Percentiles rank a stretch among this genome's conserved stretches.
Conservation (phyloP, 2,113 vertebrate genomes). For the Hassar affinis region DNA sequence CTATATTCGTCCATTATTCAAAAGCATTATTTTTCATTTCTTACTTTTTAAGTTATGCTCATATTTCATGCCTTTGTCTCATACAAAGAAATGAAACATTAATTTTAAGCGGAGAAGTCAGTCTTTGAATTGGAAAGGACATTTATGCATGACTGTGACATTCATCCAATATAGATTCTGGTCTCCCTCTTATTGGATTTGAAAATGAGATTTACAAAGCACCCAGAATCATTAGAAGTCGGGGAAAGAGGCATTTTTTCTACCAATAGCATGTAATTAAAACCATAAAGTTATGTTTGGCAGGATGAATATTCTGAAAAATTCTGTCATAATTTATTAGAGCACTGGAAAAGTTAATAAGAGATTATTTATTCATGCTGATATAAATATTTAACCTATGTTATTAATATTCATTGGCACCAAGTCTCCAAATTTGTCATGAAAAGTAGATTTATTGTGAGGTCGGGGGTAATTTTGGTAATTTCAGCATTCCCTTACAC, state of each 20-base stretch:
- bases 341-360: slow-evolving; percentile 55
- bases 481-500: not conserved
- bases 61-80: not conserved
- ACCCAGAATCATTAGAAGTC: slow-evolving; percentile 21
- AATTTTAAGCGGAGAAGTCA: slow-evolving; percentile 9
- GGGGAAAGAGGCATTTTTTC: slow-evolving; percentile 12
- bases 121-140: slow-evolving; percentile 22
- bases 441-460: slow-evolving; percentile 48
- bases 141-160: slow-evolving; percentile 30
- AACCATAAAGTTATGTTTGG: slow-evolving; percentile 48
- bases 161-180: slow-evolving; percentile 40
- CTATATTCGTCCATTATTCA: not conserved
- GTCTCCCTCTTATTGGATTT: slow-evolving; percentile 21
- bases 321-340: slow-evolving; percentile 49
- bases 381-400: slow-evolving; percentile 56
- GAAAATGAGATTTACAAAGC: slow-evolving; percentile 38
- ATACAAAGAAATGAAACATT: slow-evolving; percentile 10
- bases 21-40: slow-evolving; percentile 9
- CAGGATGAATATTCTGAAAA: slow-evolving; percentile 43
- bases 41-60: not conserved
- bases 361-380: slow-evolving; percentile 59
- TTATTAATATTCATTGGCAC: slow-evolving; percentile 54
- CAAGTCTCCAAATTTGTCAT: slow-evolving; percentile 54
- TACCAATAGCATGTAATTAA: slow-evolving; percentile 49
- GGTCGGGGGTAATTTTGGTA: slow-evolving; percentile 30